Base-by-base conservation (phyloP, 2,797 vertebrate genomes). In the Pantherophis vulpinus region DNA sequence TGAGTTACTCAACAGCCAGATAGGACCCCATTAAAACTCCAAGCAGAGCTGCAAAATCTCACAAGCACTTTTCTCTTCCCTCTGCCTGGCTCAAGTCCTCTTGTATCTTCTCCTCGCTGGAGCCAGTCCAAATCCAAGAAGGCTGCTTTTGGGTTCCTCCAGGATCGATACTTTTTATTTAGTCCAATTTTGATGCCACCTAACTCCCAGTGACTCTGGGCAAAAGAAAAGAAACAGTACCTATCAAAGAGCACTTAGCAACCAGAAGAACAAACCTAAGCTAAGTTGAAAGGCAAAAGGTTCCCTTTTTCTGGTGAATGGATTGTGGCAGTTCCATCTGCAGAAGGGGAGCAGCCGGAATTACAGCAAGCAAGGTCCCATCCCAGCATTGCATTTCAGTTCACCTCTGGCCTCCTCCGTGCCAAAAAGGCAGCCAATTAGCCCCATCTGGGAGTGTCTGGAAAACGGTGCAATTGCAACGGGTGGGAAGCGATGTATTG, bases 401-500 rank as follows among this genome's bases (percentile, higher is more conserved):
- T 66, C 88, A 42, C 58, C 91, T 89, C 90, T n/a, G 20, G 9
- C 29, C 54, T n/a, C 20, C 54, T n/a, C 54, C 29, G 0, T 27
- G 11, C 60, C 25, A 9, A 23, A 83, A 83, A 25, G 74, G 37
- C 32, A 63, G 0, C 14, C 92, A 89, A 70, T 79, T 94, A 93
- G 54, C 0, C n/a, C 0, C 5, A 89, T 89, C 92, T 95, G 88
- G 93, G 92, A 10, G 14, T 95, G 91, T 91, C 96, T 96, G 95
- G 95, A 94, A 97, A 96, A 95, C 61, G 94, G 93, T 93, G 94
- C 29, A 90, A 79, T 95, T 96, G 96, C 95, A 96, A 93, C 51
- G 23, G 95, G 94, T 92, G 59, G 91, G 92, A 89, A 56, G 91
- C 94, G 94, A 95, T 94, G 95, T 96, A 95, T 90, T 89, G 94